Evolutionary conservation across 2,113 vertebrate genomes (phyloP).

Genomic region (Platichthys stellatus): DNA sequence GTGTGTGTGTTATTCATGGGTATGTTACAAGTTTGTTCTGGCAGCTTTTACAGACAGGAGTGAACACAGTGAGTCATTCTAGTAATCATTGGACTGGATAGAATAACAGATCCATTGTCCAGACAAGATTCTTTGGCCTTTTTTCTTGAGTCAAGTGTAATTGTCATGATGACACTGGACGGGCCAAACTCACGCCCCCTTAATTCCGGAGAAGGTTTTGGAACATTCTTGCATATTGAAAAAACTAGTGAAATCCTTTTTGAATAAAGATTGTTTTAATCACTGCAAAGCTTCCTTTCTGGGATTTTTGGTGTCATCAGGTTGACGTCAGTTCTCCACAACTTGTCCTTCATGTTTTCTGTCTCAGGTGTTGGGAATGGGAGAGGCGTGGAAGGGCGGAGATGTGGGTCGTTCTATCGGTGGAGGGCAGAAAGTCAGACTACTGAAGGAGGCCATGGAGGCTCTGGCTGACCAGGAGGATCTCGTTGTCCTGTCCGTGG

Average conservation of each 20-base stretch:
- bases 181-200: not conserved
- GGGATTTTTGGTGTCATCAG: not conserved
- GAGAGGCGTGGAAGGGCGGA: conserved; percentile 92
- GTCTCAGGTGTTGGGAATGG: conserved; percentile 92
- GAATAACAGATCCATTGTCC: not conserved
- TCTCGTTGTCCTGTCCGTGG: conserved; percentile 89
- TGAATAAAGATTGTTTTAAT: no score
- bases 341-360: conserved; percentile 2
- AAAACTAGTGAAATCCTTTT: not conserved
- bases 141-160: not conserved
- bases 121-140: not conserved
- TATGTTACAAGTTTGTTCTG: not conserved
- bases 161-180: not conserved
- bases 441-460: conserved; percentile 91
- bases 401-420: conserved; percentile 90
- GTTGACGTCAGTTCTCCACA: not conserved
- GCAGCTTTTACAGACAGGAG: not conserved
- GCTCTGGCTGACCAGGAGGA: conserved; percentile 87
- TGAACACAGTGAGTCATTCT: not conserved
- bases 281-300: not conserved
- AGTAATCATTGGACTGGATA: not conserved
- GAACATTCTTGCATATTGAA: not conserved
- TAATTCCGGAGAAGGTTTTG: not conserved
- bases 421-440: conserved; percentile 94
- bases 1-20: not conserved